phyloP scores from a whole-genome alignment of 1,140 invertebrate species.

The Calycopis cecrops region DNA sequence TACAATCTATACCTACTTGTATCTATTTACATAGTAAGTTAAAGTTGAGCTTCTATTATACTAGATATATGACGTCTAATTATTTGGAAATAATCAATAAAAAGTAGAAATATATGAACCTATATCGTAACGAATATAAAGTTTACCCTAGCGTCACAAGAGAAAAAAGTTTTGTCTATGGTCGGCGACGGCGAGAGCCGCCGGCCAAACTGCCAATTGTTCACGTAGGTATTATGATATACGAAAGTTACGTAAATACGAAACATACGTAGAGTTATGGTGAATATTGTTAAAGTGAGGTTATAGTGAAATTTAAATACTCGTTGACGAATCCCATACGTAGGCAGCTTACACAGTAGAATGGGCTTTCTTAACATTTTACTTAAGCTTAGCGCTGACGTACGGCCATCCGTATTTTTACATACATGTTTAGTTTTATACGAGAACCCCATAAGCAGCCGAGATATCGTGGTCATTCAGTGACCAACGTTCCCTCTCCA shows the following conservation, averaged over 20 bases:
- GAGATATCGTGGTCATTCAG: not conserved
- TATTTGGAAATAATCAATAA: constrained; percentile 1
- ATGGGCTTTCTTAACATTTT: constrained; percentile 5
- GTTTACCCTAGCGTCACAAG: not conserved
- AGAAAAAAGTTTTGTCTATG: constrained; percentile 17
- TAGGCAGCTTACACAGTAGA: constrained; percentile 34
- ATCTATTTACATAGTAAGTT: constrained; percentile 65
- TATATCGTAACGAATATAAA: constrained; percentile 1
- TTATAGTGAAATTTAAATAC: constrained; percentile 71
- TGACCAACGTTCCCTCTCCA: constrained; percentile 1
- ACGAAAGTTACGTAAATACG: constrained; percentile 44
- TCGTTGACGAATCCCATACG: constrained; percentile 61
- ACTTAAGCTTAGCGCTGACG: not conserved
- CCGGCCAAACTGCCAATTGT: constrained; percentile 62
- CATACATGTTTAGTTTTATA: too few relatives aligned
- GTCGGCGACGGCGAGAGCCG: constrained; percentile 25
- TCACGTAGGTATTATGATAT: constrained; percentile 52
- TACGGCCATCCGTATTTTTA: too few relatives aligned
- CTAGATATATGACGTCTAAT: constrained; percentile 28
- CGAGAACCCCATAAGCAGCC: too few relatives aligned
- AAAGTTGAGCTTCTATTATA: constrained; percentile 63
- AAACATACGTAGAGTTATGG: constrained; percentile 58
- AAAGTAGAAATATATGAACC: not conserved
- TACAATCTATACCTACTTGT: constrained; percentile 67
- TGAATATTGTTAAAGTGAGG: constrained; percentile 63